These are phyloP conservation scores for Myrmecobius fasciatus DNA, from an alignment of 2,113 vertebrate species.

Conservation along the genomic window DNA sequence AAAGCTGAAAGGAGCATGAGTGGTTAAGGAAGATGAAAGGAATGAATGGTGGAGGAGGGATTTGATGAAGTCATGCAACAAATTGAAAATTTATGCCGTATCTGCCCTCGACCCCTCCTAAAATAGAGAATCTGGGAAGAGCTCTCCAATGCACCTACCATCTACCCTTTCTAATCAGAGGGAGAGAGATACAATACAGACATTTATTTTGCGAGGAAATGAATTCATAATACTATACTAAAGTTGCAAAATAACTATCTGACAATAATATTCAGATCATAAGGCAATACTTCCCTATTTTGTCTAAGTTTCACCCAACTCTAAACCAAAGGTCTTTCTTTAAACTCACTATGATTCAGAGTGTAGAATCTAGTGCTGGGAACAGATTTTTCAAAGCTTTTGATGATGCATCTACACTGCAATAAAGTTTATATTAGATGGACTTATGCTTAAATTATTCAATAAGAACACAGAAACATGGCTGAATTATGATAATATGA, in stretches of 20 bases:
- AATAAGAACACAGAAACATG: not conserved
- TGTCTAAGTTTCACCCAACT: not conserved
- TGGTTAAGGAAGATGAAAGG: not conserved
- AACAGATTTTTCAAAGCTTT: not conserved
- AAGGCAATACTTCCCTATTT: not conserved
- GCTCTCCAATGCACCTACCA: not conserved
- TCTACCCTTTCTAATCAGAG: not conserved
- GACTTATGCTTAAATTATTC: not conserved
- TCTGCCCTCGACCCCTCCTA: not conserved
- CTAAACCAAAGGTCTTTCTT: not conserved
- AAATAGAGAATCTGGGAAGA: not conserved
- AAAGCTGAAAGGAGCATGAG: not conserved
- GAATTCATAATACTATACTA: not conserved
- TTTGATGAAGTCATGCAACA: not conserved
- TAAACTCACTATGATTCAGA: not conserved
- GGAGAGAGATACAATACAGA: not conserved
- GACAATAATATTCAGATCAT: accelerated
- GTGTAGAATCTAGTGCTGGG: not conserved
- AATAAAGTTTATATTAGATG: not conserved
- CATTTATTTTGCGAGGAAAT: not conserved
- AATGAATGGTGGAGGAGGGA: not conserved
- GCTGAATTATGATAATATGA: not conserved
- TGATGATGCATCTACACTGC: not conserved
- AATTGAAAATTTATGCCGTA: accelerated
- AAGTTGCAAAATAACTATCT: not conserved